phyloP scores from a whole-genome alignment of 2,888 invertebrate species.

The Pollenia labialis region DNA sequence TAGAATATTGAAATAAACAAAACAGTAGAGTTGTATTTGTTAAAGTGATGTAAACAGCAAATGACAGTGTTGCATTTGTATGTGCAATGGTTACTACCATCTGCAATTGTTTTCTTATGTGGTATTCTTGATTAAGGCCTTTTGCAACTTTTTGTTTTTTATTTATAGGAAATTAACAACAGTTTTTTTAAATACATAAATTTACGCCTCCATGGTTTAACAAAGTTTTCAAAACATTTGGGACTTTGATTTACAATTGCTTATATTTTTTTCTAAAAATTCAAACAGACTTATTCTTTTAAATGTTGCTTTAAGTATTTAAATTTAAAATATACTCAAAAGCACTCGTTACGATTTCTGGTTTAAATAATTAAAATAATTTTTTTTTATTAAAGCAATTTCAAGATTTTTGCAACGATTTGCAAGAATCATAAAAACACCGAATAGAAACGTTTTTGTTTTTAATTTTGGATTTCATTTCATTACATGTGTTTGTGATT shows the following conservation, averaged over 20 bases:
- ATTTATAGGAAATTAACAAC: neutral
- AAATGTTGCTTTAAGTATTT: no score
- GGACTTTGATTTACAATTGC: neutral
- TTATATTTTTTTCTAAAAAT: no score
- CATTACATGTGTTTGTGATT: no score
- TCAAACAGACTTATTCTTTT: neutral
- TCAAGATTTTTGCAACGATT: slow-evolving; percentile 25
- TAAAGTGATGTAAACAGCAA: neutral
- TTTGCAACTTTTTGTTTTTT: neutral
- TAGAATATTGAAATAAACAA: slow-evolving; percentile 1
- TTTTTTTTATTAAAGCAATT: neutral
- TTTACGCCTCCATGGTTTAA: slow-evolving; percentile 6
- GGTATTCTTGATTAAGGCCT: no score
- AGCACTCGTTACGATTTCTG: slow-evolving; percentile 4
- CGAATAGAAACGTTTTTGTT: neutral
- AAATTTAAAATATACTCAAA: neutral
- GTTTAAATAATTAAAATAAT: neutral
- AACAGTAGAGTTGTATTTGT: neutral
- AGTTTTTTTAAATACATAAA: neutral
- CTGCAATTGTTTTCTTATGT: no score
- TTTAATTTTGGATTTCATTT: no score
- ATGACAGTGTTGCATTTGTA: neutral
- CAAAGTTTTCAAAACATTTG: neutral
- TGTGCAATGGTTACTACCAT: neutral
- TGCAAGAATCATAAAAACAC: slow-evolving; percentile 17